Base-by-base conservation (phyloP, 2,113 vertebrate species). In the Smithornis capensis region DNA sequence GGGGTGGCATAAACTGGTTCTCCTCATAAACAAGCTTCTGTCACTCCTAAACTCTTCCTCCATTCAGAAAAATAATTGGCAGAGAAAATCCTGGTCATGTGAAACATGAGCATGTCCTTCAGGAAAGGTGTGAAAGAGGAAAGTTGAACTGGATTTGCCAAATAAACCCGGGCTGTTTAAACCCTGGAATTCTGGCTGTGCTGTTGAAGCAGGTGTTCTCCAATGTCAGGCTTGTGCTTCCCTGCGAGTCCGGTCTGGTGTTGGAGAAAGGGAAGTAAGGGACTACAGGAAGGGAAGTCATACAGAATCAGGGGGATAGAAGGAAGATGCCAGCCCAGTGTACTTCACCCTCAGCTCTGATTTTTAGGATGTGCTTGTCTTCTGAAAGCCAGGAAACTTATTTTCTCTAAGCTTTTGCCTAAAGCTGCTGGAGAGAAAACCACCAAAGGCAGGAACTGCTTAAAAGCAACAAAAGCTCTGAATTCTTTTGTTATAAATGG, bases 221-320 rank as follows among this genome's bases (percentile, higher is more conserved):
- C 3, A 11, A 0, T 56, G n/a, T 9, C 25, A 47, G 42, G 7
- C 0, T 0, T 33, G 3, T 13, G 38, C 42, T 78, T 42, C 28
- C 59, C 77, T 44, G 23, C 10, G 38, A 9, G 14, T 4, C 37
- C 7, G 0, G 21, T 8, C 33, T 71, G 64, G 15, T 31, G 16
- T 3, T 7, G 31, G 68, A 29, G 55, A 31, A 14, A 29, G 60
- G 42, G n/a, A 4, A 44, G 0, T 3, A 3, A 3, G 40, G 70
- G 21, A 9, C 76, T 79, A 14, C 5, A 50, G 77, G 74, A 37
- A 31, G 40, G 22, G 28, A 10, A 14, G 11, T 4, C 18, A 7
- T 33, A 21, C 52, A 27, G 64, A 70, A 28, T 47, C 10, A 4
- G 38, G 70, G 65, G 40, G 47, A 42, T 9, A 55, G 50, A 13